Evolutionary conservation across 2,888 invertebrate genomes (phyloP), one percentile per base, ranked within the genome.

Genomic region (Perizoma affinitatum): DNA sequence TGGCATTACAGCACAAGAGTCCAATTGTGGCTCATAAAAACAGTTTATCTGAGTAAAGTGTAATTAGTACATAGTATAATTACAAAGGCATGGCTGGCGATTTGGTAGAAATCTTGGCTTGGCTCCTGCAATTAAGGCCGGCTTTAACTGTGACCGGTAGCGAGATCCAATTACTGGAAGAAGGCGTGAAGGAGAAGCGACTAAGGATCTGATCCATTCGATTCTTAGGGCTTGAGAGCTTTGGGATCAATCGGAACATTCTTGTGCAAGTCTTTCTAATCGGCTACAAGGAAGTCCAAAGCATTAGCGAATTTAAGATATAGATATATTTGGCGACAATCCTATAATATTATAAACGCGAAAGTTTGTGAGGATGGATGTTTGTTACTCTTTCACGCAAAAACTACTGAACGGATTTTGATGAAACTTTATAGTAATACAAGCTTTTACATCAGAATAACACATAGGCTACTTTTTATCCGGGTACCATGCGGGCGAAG

Each of bases 41-140:
- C 82, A 76, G 82, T 82, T 83, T 82, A 80, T 83, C 78, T 73
- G 73, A 74, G 76, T 79, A 82, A 83, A 83, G 78, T 82, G 86
- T 88, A 88, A 88, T 88, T 86, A 88, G 86, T 86, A 85, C 84
- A 84, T 87, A 84, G 87, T 86, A 83, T 88, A 90, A 89, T 88
- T 88, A 86, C 82, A 69, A 73, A 68, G 56, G 75, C 70, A 72
- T 61, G 67, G 72, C 74, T 75, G 84, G 83, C 65, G 87, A 84
- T 87, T 87, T 80, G 79, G 83, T 77, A 72, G 78, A 77, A 83
- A 82, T 88, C 88, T 89, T 89, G 89, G 89, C 88, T 78, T 73
- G 75, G 78, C 76, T 85, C 78, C 83, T 84, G 82, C 86, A 88
- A 88, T 88, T 88, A 88, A 84, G 78, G 78, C 80, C 67, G 79